Evolutionary conservation across 2,888 invertebrate species (phyloP).

Genomic region (Pogonocherus hispidulus): DNA sequence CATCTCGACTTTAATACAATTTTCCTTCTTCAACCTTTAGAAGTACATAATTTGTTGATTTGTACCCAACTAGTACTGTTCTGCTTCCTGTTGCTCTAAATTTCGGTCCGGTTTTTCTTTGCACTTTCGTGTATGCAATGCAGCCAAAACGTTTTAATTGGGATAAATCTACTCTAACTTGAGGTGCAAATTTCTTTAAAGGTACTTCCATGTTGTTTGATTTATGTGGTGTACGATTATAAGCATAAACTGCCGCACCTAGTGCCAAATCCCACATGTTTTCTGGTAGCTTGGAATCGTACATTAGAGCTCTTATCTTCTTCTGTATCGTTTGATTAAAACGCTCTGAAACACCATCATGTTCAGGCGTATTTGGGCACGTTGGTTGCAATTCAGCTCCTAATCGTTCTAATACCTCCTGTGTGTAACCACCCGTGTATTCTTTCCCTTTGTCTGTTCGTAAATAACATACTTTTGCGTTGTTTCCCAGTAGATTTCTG

Average conservation of each 20-base stretch:
- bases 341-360: conserved; percentile 22
- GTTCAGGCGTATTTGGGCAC: conserved; percentile 17
- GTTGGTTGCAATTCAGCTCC: conserved; percentile 9
- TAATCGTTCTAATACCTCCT: conserved; percentile 12
- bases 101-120: conserved; percentile 24
- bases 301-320: conserved; percentile 20
- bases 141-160: conserved; percentile 30
- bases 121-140: conserved; percentile 23
- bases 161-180: conserved; percentile 7
- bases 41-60: conserved; percentile 28
- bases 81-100: conserved; percentile 24
- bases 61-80: conserved; percentile 22
- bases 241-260: conserved; percentile 21
- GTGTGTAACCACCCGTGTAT: conserved; percentile 18
- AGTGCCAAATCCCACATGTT: conserved; percentile 24
- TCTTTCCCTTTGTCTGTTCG: conserved; percentile 21
- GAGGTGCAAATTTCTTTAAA: conserved; percentile 12
- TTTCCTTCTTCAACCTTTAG: conserved; percentile 15
- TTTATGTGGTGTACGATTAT: conserved; percentile 59
- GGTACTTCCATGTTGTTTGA: conserved; percentile 17
- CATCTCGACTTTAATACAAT: conserved; percentile 14
- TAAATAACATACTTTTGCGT: conserved; percentile 27
- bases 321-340: conserved; percentile 22
- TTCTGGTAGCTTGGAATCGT: conserved; percentile 21
- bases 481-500: conserved; percentile 15